A percentile compares a stretch with the other conserved stretches of the same genome.
phyloP scores from a whole-genome alignment of 2,113 vertebrate species.

The Lampris incognitus region DNA sequence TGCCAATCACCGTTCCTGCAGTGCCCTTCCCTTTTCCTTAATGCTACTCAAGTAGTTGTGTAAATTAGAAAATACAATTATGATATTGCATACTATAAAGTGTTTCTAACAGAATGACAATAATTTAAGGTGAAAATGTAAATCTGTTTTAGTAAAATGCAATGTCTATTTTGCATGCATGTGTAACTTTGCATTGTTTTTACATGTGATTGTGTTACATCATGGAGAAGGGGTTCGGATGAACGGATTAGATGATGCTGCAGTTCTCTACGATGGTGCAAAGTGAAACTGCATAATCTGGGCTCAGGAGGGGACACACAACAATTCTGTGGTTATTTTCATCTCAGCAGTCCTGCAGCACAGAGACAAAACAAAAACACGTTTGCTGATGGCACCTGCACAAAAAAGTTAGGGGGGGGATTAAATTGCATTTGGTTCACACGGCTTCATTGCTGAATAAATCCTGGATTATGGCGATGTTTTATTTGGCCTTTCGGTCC shows the following conservation, averaged over 20 bases:
- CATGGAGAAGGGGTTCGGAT: background rate
- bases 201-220: background rate
- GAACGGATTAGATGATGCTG: background rate
- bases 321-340: background rate
- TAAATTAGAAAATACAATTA: background rate
- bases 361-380: background rate
- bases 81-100: background rate
- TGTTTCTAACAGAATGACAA: conserved; percentile 15
- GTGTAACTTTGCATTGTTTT: background rate
- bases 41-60: conserved; percentile 2
- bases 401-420: background rate
- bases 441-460: background rate
- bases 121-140: background rate
- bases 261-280: background rate
- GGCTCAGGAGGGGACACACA: background rate
- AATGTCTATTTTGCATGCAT: background rate
- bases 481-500: background rate
- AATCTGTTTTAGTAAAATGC: background rate
- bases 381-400: background rate
- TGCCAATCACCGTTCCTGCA: conserved; percentile 60
- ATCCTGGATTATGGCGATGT: background rate
- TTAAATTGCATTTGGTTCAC: background rate
- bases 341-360: background rate
- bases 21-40: background rate
- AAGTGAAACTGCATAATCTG: background rate